Conservation (phyloP, 2,888 invertebrate genomes). For the Dastarcus helophoroides region DNA sequence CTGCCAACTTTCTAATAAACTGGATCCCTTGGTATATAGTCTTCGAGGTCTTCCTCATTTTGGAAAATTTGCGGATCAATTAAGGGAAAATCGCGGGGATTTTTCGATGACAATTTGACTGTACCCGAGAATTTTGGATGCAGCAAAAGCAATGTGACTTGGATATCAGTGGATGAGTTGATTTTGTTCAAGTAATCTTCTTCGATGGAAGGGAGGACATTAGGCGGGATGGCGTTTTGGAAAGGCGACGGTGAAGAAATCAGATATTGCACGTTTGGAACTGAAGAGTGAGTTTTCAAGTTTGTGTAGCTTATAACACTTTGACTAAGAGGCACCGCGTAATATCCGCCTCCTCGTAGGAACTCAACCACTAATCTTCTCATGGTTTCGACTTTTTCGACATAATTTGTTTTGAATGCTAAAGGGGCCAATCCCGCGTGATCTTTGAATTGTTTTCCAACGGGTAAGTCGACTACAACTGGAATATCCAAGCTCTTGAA, state of each 20-base stretch:
- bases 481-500: conserved; percentile 38
- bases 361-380: conserved; percentile 31
- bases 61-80: conserved; percentile 54
- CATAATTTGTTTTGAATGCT: conserved; percentile 12
- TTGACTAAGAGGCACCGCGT: conserved; percentile 22
- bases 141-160: conserved; percentile 4
- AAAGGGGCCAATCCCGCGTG: conserved; percentile 33
- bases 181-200: conserved; percentile 5
- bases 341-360: conserved; percentile 37
- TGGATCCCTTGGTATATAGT: conserved; percentile 42
- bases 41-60: conserved; percentile 48
- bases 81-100: conserved; percentile 47
- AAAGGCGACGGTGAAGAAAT: conserved; percentile 4
- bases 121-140: conserved; percentile 43
- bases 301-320: conserved; percentile 4
- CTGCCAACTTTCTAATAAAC: conserved; percentile 32
- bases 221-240: neutral
- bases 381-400: conserved; percentile 6
- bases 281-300: no score
- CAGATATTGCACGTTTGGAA: conserved; percentile 8
- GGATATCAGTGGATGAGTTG: conserved; percentile 5
- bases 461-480: conserved; percentile 37
- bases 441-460: conserved; percentile 46
- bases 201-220: conserved; percentile 4
- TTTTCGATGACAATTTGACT: conserved; percentile 41